Percentiles rank a stretch among this genome's conserved stretches.
Conservation (phyloP, 1,140 invertebrate species). For the Drosophila ambigua region DNA sequence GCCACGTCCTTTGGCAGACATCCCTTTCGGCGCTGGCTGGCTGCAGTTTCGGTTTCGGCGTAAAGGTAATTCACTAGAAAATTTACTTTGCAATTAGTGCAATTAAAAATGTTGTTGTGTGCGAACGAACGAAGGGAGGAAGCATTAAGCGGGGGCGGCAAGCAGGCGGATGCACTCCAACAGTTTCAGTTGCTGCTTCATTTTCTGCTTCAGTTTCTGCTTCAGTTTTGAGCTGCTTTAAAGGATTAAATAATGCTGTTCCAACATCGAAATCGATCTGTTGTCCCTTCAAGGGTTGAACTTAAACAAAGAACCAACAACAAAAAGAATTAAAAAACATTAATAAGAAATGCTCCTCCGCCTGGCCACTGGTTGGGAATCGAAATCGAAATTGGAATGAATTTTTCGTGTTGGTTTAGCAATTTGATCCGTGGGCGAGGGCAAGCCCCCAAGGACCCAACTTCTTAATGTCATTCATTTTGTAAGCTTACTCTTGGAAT, state of each 20-base stretch:
- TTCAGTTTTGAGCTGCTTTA: conserved; percentile 9
- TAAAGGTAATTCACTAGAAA: conserved; percentile 79
- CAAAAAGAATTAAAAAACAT: conserved; percentile 40
- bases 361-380: neutral
- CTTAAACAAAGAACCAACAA: conserved; percentile 36
- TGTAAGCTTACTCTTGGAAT: conserved; percentile 79
- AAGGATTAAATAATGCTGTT: conserved; percentile 24
- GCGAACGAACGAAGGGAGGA: too few species aligned
- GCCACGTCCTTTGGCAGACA: conserved; percentile 14
- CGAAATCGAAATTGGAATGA: conserved; percentile 31
- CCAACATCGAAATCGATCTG: conserved; percentile 35
- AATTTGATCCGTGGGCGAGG: conserved; percentile 62
- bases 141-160: neutral
- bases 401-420: conserved; percentile 62
- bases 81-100: conserved; percentile 82
- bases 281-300: conserved; percentile 42
- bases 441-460: conserved; percentile 48
- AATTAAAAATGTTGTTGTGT: conserved; percentile 60
- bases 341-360: conserved; percentile 56
- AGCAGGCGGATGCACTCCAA: neutral
- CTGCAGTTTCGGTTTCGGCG: conserved; percentile 48
- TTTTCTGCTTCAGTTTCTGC: too few species aligned
- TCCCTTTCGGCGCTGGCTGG: conserved; percentile 22
- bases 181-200: neutral
- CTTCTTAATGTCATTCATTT: conserved; percentile 82